These are phyloP conservation scores for Manis pentadactyla DNA, from an alignment of 2,797 vertebrate species.

Conservation along the genomic window DNA sequence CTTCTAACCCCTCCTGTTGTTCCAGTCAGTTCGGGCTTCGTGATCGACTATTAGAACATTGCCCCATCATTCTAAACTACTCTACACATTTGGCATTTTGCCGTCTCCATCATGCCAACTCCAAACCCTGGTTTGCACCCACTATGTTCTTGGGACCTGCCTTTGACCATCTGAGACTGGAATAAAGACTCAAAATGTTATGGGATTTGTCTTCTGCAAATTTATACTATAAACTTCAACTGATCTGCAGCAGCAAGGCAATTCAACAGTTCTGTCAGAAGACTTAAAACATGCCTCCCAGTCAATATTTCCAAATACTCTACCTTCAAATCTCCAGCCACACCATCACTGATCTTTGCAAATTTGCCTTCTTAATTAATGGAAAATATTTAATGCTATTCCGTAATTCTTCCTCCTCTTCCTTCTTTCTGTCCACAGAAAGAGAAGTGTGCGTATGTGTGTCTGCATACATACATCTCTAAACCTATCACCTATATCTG, in stretches of 20 bases:
- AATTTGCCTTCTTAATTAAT: background rate
- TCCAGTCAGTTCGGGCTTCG: background rate
- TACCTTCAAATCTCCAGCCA: background rate
- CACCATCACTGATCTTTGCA: background rate
- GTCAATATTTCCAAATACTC: conserved; percentile 2
- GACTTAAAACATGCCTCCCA: background rate
- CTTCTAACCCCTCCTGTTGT: background rate
- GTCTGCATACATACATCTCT: background rate
- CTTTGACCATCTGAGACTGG: background rate
- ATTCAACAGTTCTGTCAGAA: conserved; percentile 18
- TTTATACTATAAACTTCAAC: background rate
- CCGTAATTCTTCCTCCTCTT: background rate
- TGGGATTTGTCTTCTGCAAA: background rate
- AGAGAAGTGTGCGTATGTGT: too few species aligned
- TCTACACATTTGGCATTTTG: background rate
- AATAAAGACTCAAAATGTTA: background rate
- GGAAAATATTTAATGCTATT: background rate
- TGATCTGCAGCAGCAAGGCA: background rate
- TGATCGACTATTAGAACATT: background rate
- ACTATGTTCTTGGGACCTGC: background rate
- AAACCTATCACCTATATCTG: background rate
- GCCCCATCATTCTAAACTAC: background rate
- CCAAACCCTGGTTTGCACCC: background rate
- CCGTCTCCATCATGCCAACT: background rate
- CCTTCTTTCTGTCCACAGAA: background rate